Evolutionary conservation across 1,140 invertebrate genomes (phyloP).

Genomic region (Steinernema feltiae): DNA sequence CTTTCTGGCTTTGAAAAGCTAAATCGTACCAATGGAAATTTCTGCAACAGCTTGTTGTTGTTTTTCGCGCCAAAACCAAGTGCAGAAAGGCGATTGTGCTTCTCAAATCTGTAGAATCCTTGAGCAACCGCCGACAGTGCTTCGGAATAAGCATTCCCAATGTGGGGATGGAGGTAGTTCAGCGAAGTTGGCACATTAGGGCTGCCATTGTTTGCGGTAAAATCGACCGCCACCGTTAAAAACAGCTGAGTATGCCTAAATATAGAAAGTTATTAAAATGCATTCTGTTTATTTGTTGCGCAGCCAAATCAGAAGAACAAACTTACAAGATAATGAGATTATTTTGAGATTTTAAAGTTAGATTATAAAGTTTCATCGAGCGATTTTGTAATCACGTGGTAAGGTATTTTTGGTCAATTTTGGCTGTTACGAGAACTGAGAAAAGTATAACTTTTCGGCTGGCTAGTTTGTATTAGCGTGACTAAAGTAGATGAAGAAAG

Average conservation of each 20-base stretch:
- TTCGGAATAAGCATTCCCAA: slow-evolving; percentile 27
- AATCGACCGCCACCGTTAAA: slow-evolving; percentile 43
- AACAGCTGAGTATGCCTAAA: slow-evolving; percentile 39
- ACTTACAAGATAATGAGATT: too few relatives aligned
- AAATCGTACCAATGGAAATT: neutral
- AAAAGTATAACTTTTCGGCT: too few relatives aligned
- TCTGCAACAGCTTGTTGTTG: neutral
- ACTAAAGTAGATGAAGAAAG: too few relatives aligned
- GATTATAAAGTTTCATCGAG: too few relatives aligned
- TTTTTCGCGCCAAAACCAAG: slow-evolving; percentile 44
- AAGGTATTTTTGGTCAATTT: too few relatives aligned
- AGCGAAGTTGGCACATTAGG: slow-evolving; percentile 40
- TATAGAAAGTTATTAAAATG: slow-evolving; percentile 25
- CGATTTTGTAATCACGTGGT: too few relatives aligned
- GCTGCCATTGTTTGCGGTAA: slow-evolving; percentile 46
- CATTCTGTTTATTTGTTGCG: slow-evolving; percentile 20
- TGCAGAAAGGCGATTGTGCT: slow-evolving; percentile 38
- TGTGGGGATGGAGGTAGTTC: slow-evolving; percentile 45
- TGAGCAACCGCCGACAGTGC: slow-evolving; percentile 28
- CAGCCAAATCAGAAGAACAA: too few relatives aligned
- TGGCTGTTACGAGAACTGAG: too few relatives aligned
- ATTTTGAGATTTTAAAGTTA: too few relatives aligned
- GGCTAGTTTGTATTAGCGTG: too few relatives aligned
- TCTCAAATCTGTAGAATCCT: slow-evolving; percentile 24
- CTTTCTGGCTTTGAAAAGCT: neutral